Base-by-base conservation (phyloP, 2,888 invertebrate genomes). In the Calameuta pallipes region DNA sequence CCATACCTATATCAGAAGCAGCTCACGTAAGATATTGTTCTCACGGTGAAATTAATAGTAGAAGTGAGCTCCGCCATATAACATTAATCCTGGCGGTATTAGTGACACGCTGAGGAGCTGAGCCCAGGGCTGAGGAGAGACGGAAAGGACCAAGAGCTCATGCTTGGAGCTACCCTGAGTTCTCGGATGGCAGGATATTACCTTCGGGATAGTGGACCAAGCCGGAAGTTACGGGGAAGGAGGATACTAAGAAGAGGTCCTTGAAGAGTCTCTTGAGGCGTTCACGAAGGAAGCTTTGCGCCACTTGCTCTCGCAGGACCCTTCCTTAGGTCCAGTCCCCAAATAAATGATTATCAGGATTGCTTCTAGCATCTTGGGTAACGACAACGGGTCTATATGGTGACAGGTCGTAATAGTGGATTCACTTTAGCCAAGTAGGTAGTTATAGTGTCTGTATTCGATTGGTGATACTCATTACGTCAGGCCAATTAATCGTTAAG, bases 31-130 rank as follows among this genome's bases (percentile, higher is more conserved):
- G 88, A 88, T 89, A 89, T 89, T 89, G 87, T 88, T 90, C 85
- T 83, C 80, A 80, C 86, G 86, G 88, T 89, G 85, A 88, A 89
- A 89, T 89, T 89, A 90, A 89, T 90, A 88, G 89, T 86, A 78
- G 86, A 82, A 83, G 85, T 85, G 87, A 88, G 85, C 83, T 79
- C 81, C 81, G 84, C 85, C 85, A 84, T 85, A 85, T 87, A 89
- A 88, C 89, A 90, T 89, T 89, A 90, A 89, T 89, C 88, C 89
- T 86, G 79, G 78, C 81, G 84, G 87, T 84, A 89, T 89, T 87
- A 87, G 88, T 84, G 86, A 85, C 84, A 84, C 84, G 83, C 80
- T 85, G 83, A 84, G 82, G 82, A 83, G 84, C 83, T 82, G 78
- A 83, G 82, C 81, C 81, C 41, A 71, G 76, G 79, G 76, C 73